These are phyloP conservation scores for Aleadryas rufinucha DNA, from an alignment of 2,113 vertebrate genomes.

Conservation along the genomic window DNA sequence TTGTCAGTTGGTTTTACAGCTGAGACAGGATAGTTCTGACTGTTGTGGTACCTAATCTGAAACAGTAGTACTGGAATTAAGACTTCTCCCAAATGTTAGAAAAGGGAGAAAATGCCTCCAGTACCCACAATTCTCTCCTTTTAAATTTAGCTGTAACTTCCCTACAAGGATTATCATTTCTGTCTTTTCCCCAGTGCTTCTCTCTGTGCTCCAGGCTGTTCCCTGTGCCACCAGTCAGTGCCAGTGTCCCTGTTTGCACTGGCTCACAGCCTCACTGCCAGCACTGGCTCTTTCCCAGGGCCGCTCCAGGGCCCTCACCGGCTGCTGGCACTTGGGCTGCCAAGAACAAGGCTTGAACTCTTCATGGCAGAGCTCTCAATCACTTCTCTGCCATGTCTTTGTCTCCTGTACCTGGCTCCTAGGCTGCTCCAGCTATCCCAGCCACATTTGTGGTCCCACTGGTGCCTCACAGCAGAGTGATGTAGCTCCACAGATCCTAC, in stretches of 20 bases:
- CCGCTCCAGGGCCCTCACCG: not conserved
- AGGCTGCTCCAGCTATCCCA: not conserved
- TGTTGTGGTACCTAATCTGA: not conserved
- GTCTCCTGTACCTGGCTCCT: not conserved
- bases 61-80: not conserved
- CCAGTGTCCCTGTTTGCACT: not conserved
- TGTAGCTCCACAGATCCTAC: not conserved
- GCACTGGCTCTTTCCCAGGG: not conserved
- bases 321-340: not conserved
- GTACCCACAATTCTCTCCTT: not conserved
- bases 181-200: not conserved
- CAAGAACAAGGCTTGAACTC: not conserved
- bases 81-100: not conserved
- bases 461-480: not conserved
- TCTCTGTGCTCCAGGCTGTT: not conserved
- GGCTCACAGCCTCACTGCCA: not conserved
- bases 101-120: not conserved
- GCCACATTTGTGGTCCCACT: not conserved
- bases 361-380: not conserved
- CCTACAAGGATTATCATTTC: not conserved
- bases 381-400: not conserved
- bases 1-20: not conserved
- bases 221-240: not conserved
- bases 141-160: not conserved
- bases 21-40: not conserved